Evolutionary conservation across 2,888 invertebrate species (phyloP), one percentile per base, ranked within the genome.

Genomic region (Clusia tigrina): DNA sequence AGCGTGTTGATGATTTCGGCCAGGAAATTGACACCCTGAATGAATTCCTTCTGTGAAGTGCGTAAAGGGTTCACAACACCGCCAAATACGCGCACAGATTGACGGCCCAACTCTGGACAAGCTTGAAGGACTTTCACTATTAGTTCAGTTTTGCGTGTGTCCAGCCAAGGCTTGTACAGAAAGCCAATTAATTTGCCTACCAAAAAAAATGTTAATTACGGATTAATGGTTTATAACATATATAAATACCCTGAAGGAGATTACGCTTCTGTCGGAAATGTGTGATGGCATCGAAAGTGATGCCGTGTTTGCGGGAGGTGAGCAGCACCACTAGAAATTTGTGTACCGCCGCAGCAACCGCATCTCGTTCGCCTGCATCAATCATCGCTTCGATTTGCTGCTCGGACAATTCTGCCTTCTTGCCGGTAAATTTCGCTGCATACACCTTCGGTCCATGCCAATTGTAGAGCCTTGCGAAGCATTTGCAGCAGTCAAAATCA

Each of bases 261-360:
- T 84, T 84, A 56, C 79, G 77, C 63, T 81, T 82, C 52, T 79
- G 74, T 1, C 77, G 70, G 24, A 78, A 79, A 38, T 78, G 72
- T 2, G 86, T 84, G 69, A 86, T 87, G 73, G 93, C 92, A 69
- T 88, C 86, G 76, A 94, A 95, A 70, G 91, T 89, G 12, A 95
- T 87, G 6, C 95, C 95, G 74, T 88, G 80, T 78, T 90, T 91
- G 69, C 89, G 88, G 0, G 92, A 92, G 1, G 93, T 91, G 66
- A 93, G 89, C 1, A 95, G 81, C 54, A 88, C 85, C n/a, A 89
- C 67, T n/a, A 95, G 84, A 66, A 95, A 89, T 25, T 89, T 86
- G 71, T 92, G 90, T 0, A 90, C 84, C 9, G 87, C 83, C 12
- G 85, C 83, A 51, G 85, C 85, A 6, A 91, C 89, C 61, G 83